Percentiles rank a stretch among this genome's conserved stretches.
Conservation (phyloP, 1,140 invertebrate species). For the Apolygus lucorum region DNA sequence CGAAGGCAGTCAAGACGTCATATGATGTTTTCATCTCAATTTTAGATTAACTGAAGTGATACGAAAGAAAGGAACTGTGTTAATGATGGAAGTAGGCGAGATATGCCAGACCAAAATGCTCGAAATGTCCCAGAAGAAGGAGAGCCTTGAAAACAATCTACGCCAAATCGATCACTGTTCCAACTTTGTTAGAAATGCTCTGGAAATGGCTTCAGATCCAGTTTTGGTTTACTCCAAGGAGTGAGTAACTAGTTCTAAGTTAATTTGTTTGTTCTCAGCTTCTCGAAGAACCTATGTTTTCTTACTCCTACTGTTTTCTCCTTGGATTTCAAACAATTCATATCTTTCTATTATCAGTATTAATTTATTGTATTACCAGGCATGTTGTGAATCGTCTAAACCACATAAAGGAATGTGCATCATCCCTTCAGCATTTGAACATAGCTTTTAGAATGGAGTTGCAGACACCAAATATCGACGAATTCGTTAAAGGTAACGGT, state of each 20-base stretch:
- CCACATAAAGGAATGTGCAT: neutral
- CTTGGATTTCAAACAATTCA: no score
- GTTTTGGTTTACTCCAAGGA: constrained; percentile 77
- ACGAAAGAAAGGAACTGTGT: constrained; percentile 67
- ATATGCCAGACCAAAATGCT: constrained; percentile 75
- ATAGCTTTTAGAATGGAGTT: constrained; percentile 49
- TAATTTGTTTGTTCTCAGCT: constrained; percentile 32
- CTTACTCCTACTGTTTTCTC: no score
- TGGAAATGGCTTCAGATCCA: constrained; percentile 66
- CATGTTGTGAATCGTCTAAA: neutral
- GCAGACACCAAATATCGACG: constrained; percentile 62
- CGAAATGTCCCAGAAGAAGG: constrained; percentile 71
- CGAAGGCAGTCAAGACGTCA: no score
- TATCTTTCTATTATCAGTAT: no score
- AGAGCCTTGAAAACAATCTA: constrained; percentile 65
- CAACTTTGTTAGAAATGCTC: constrained; percentile 65
- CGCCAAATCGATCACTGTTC: constrained; percentile 79
- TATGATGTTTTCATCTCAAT: no score
- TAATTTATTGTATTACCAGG: constrained; percentile 4
- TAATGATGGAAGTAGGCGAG: constrained; percentile 67
- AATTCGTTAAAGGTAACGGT: constrained; percentile 9
- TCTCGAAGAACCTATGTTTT: no score
- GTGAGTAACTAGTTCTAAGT: no score
- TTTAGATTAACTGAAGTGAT: constrained; percentile 70
- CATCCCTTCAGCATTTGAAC: constrained; percentile 4